phyloP scores from a whole-genome alignment of 2,113 vertebrate species.

The Herpailurus yagouaroundi region DNA sequence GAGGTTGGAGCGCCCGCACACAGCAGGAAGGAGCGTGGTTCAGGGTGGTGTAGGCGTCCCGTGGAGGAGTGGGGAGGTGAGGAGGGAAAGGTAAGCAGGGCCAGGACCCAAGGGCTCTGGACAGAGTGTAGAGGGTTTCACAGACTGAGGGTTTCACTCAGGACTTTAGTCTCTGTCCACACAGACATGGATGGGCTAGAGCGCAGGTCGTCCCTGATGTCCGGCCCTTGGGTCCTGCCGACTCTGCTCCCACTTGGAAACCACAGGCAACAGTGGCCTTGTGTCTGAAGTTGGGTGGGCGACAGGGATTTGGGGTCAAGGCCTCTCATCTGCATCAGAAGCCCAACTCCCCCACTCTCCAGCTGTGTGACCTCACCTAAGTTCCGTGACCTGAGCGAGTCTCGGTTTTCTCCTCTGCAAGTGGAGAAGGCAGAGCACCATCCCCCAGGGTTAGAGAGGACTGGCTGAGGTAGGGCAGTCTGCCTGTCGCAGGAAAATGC shows the following conservation, averaged over 20 bases:
- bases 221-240: not conserved
- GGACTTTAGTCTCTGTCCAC: not conserved
- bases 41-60: fast-evolving
- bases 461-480: not conserved
- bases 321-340: not conserved
- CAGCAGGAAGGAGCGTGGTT: not conserved
- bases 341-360: not conserved
- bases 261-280: not conserved
- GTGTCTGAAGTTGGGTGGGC: not conserved
- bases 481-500: no score
- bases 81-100: not conserved
- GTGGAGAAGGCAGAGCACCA: fast-evolving
- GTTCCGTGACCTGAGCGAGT: not conserved
- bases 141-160: no score
- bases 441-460: not conserved
- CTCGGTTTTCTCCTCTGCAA: not conserved
- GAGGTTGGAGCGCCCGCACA: not conserved
- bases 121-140: not conserved
- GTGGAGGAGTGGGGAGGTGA: fast-evolving
- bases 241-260: not conserved
- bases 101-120: not conserved
- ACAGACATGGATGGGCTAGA: fast-evolving
- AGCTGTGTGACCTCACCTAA: fast-evolving
- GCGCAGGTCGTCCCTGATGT: fast-evolving
- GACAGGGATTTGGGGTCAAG: not conserved